A percentile compares a stretch with the other conserved stretches of the same genome.
Conservation (phyloP, 2,888 invertebrate genomes). For the Crocallis elinguaria region DNA sequence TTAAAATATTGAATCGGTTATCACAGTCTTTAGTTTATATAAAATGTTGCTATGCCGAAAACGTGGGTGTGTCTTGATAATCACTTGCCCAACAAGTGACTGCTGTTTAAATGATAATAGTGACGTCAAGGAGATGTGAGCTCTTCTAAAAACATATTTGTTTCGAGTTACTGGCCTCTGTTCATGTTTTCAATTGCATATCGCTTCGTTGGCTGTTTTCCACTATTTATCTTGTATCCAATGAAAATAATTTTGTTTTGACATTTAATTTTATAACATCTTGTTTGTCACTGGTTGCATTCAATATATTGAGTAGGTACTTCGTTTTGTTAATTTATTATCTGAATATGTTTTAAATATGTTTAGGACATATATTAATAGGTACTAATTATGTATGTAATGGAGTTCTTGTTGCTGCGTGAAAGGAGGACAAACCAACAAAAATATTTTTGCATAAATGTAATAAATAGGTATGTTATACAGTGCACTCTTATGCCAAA, state of each 20-base stretch:
- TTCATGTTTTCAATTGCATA: conserved; percentile 74
- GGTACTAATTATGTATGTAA: no score
- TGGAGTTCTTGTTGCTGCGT: no score
- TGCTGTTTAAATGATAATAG: conserved; percentile 54
- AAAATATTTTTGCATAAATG: no score
- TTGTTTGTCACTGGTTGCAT: conserved; percentile 56
- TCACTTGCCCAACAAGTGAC: conserved; percentile 56
- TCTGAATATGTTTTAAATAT: no score
- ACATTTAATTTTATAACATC: conserved; percentile 63
- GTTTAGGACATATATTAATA: no score
- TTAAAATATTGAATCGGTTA: conserved; percentile 20
- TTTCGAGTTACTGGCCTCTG: conserved; percentile 64
- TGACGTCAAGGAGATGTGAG: conserved; percentile 58
- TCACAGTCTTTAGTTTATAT: conserved; percentile 28
- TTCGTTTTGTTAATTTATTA: not conserved
- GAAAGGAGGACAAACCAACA: no score
- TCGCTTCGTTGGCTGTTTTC: conserved; percentile 68
- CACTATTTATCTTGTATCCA: conserved; percentile 79
- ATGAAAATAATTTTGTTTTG: conserved; percentile 74
- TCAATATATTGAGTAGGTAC: not conserved
- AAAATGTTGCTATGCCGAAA: conserved; percentile 62
- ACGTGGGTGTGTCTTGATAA: conserved; percentile 80
- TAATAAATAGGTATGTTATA: no score
- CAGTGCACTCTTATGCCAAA: no score
- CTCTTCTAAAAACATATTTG: conserved; percentile 77